These are phyloP conservation scores for Steinernema khuongi DNA, from an alignment of 1,140 invertebrate species.

Conservation along the genomic window DNA sequence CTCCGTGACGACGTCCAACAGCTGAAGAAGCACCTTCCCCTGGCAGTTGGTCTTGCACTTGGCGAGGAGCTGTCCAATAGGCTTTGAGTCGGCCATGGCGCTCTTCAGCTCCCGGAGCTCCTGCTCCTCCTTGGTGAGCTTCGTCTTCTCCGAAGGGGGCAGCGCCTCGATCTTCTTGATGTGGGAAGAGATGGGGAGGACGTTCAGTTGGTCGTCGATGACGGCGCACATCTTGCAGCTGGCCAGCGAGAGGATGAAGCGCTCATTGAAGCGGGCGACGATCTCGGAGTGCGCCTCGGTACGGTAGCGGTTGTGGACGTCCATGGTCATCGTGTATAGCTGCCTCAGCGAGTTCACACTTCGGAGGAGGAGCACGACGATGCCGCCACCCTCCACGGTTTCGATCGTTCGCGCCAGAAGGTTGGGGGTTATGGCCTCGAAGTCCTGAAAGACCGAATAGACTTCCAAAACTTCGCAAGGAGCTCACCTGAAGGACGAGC, in stretches of 20 bases:
- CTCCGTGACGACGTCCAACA: slow-evolving; percentile 89
- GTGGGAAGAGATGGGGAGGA: slow-evolving; percentile 85
- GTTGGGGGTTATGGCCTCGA: slow-evolving; percentile 98
- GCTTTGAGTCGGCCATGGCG: slow-evolving; percentile 78
- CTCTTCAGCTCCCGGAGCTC: slow-evolving; percentile 72
- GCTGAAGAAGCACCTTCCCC: slow-evolving; percentile 62
- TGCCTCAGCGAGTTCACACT: slow-evolving; percentile 83
- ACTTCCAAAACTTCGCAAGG: not conserved
- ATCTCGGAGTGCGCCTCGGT: slow-evolving; percentile 90
- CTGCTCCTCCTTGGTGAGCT: slow-evolving; percentile 1
- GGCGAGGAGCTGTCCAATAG: slow-evolving; percentile 79
- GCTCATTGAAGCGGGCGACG: slow-evolving; percentile 89
- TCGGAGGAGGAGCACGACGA: slow-evolving; percentile 79
- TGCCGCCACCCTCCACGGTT: slow-evolving; percentile 94
- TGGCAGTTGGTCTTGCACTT: slow-evolving; percentile 89
- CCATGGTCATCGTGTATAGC: slow-evolving; percentile 93
- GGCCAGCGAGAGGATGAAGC: slow-evolving; percentile 82
- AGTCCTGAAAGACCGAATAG: slow-evolving; percentile 70
- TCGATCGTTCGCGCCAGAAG: slow-evolving; percentile 91
- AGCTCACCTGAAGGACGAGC: slow-evolving; percentile 78
- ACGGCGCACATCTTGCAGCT: slow-evolving; percentile 82
- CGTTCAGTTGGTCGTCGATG: slow-evolving; percentile 83
- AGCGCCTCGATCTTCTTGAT: slow-evolving; percentile 69
- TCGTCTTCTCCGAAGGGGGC: slow-evolving; percentile 62
- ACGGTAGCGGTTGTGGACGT: slow-evolving; percentile 88